Evolutionary conservation across 2,113 vertebrate genomes (phyloP).

Genomic region (Aegotheles bennettii): DNA sequence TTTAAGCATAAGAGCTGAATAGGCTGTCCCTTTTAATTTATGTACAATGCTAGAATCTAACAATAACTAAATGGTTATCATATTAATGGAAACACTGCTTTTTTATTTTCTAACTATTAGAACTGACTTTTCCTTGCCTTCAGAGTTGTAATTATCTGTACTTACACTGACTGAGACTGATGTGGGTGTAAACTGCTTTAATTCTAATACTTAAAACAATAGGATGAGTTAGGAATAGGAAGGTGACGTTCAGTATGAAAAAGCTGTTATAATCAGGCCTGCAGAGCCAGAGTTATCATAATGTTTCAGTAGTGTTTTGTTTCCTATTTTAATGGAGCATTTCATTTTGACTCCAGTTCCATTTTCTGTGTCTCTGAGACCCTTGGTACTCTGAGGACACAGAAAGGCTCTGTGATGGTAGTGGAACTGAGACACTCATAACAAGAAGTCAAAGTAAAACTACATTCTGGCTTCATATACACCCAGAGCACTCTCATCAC

Average conservation of each 20-base stretch:
- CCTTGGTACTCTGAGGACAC: background rate
- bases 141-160: background rate
- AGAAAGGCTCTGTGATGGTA: background rate
- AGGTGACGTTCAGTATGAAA: background rate
- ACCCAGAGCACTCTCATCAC: background rate
- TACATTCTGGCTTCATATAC: background rate
- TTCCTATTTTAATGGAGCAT: background rate
- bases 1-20: background rate
- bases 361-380: background rate
- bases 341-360: background rate
- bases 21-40: background rate
- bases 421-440: background rate
- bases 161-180: background rate
- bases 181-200: background rate
- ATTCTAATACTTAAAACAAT: background rate
- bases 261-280: background rate
- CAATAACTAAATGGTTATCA: background rate
- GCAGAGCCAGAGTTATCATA: background rate
- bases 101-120: background rate
- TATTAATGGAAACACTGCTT: background rate
- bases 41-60: background rate
- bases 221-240: background rate
- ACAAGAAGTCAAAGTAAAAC: conserved; percentile 40
- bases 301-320: background rate
- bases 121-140: background rate